Base-by-base conservation (phyloP, 2,888 invertebrate species). In the Heliconius ismenius region DNA sequence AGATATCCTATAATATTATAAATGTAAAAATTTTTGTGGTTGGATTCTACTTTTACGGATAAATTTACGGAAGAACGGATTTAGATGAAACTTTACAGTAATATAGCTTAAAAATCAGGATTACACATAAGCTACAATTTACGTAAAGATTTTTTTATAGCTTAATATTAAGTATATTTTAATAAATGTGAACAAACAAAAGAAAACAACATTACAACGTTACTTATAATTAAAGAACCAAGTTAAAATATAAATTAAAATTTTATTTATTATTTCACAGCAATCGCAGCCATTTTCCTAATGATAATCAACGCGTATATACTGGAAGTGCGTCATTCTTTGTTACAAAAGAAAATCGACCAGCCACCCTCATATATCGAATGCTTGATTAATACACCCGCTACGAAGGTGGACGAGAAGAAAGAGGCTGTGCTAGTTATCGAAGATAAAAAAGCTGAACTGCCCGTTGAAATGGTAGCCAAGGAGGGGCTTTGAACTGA, bases 291-390 rank as follows among this genome's bases (percentile, higher is more conserved):
- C 3, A 58, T 86, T 1, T 86, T 88, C 80, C 75, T 91, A 32
- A 65, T 86, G 32, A 82, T 89, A 15, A 86, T 91, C 18, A 83
- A 86, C 49, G 85, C 81, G 67, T 91, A 91, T 79, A 85, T 86
- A 1, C 83, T 84, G 36, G 79, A 83, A 58, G 69, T 91, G 24
- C 84, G 84, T 69, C 77, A 81, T 4, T 88, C 90, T 75, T 87
- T 84, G 11, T 78, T 81, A 49, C 80, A 82, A 28, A 82, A 83
- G 39, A 82, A 81, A 0, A 77, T 75, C 1, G 89, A 90, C 26
- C 88, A 88, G 73, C 91, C 91, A 1, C 91, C 92, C 3, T 82
- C 92, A 0, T 91, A 91, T 81, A 85, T 89, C 9, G 90, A 91
- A 79, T 90, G 90, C 63, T 79, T 91, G 21, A 88, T 89, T 26